These are phyloP conservation scores for Diachasmimorpha longicaudata DNA, from an alignment of 1,140 invertebrate species.

Conservation along the genomic window DNA sequence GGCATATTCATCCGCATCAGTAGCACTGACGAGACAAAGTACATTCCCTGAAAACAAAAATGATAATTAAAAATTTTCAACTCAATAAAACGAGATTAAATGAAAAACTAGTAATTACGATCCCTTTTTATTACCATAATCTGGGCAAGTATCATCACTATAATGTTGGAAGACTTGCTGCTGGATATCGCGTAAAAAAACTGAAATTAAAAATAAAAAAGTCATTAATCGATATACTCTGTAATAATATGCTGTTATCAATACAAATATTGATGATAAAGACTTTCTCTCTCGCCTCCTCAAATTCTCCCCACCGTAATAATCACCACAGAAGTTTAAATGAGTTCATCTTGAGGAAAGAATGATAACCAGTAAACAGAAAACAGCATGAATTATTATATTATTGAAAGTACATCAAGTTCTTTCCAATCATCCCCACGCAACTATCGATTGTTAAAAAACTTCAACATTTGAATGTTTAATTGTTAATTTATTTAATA, in stretches of 20 bases:
- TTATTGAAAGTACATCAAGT: no score
- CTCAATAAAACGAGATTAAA: no score
- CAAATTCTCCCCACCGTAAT: no score
- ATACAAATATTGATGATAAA: neutral
- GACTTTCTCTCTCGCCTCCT: no score
- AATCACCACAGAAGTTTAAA: no score
- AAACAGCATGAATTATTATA: no score
- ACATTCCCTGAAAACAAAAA: slow-evolving; percentile 91
- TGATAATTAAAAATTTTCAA: slow-evolving; percentile 17
- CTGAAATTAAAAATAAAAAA: slow-evolving; percentile 64
- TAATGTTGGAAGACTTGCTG: slow-evolving; percentile 98
- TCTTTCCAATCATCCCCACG: no score
- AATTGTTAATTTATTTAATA: no score
- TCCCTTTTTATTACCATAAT: slow-evolving; percentile 78
- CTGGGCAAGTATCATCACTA: slow-evolving; percentile 95
- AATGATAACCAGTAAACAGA: no score
- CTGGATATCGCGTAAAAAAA: slow-evolving; percentile 99
- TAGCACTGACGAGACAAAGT: slow-evolving; percentile 97
- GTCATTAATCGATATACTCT: slow-evolving; percentile 19
- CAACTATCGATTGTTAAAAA: no score
- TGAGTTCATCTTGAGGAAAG: no score
- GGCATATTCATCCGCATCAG: slow-evolving; percentile 99
- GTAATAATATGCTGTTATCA: neutral
- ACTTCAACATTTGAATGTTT: no score
- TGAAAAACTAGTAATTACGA: neutral